Conservation (phyloP, 2,888 invertebrate genomes). For the Proisotoma minuta region DNA sequence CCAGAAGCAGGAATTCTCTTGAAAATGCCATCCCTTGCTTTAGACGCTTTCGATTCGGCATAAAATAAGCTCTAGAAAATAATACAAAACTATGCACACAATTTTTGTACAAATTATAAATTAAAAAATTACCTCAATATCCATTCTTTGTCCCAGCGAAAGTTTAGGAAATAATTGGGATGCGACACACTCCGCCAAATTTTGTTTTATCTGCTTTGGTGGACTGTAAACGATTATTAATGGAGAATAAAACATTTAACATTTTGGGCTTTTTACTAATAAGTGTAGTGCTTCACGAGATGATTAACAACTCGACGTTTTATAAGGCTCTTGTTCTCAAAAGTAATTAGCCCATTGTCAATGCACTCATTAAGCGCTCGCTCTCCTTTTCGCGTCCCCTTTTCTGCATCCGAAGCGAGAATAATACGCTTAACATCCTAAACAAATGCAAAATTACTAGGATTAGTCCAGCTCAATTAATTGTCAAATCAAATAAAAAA, state of each 20-base stretch:
- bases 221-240: background rate
- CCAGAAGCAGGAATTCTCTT: background rate
- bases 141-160: background rate
- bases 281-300: background rate
- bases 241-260: no score
- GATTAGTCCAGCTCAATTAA: background rate
- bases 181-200: background rate
- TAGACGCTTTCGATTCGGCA: background rate
- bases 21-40: background rate
- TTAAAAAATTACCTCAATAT: no score
- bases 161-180: background rate
- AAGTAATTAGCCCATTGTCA: background rate
- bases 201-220: background rate
- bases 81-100: no score
- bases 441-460: background rate
- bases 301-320: background rate
- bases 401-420: background rate
- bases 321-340: no score
- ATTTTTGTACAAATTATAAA: no score
- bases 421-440: background rate
- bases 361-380: background rate
- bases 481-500: no score
- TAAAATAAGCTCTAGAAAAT: no score
- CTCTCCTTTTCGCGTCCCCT: background rate
- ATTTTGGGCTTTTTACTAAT: background rate